Evolutionary conservation across 1,140 invertebrate genomes (phyloP).

Genomic region (Drosophila nigrodunni): DNA sequence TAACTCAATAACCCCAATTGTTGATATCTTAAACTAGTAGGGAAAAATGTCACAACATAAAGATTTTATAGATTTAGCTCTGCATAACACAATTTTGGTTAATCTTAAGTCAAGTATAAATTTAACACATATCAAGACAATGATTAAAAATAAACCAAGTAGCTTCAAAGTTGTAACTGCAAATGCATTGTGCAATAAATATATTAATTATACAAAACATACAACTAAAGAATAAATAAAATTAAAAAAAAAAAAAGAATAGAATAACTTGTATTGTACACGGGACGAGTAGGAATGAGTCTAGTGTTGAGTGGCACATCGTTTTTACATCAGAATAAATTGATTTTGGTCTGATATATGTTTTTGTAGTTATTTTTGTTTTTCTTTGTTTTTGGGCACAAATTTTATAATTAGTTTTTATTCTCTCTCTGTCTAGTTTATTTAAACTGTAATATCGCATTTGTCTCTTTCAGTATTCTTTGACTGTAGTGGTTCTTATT

Average conservation of each 20-base stretch:
- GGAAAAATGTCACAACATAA: conserved; percentile 54
- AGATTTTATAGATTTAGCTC: conserved; percentile 42
- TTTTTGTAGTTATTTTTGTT: conserved; percentile 23
- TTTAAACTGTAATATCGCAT: conserved; percentile 18
- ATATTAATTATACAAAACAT: conserved; percentile 38
- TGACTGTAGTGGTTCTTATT: conserved; percentile 44
- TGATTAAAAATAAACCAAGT: conserved; percentile 60
- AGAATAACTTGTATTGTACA: conserved; percentile 36
- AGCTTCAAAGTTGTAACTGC: conserved; percentile 56
- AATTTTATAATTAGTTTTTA: conserved; percentile 34
- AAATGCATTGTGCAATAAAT: conserved; percentile 53
- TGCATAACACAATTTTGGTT: conserved; percentile 18
- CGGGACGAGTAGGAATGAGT: conserved; percentile 29
- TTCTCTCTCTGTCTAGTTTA: conserved; percentile 18
- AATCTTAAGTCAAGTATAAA: conserved; percentile 47
- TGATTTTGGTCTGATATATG: conserved; percentile 11
- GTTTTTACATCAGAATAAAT: conserved; percentile 26
- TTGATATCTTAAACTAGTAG: conserved; percentile 1
- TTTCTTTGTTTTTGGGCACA: conserved; percentile 45
- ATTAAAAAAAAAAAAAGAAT: conserved; percentile 17
- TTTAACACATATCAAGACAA: conserved; percentile 51
- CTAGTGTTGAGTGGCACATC: conserved; percentile 62
- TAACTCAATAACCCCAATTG: neutral
- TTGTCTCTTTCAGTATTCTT: conserved; percentile 31
- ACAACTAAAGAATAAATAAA: conserved; percentile 19